phyloP scores from a whole-genome alignment of 2,888 invertebrate species.

The Heliconius cydno region DNA sequence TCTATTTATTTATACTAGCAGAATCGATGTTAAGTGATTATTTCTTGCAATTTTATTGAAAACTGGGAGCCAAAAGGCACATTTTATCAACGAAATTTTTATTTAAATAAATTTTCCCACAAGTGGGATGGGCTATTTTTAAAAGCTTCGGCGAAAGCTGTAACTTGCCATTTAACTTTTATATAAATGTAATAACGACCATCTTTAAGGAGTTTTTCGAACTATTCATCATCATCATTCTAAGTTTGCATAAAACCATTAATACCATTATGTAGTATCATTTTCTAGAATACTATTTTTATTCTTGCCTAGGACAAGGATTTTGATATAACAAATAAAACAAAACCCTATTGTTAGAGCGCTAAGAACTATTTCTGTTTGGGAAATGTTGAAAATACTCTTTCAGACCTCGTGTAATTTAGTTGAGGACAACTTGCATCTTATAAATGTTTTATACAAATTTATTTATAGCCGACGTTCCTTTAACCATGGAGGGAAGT shows the following conservation, averaged over 20 bases:
- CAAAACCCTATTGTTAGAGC: neutral
- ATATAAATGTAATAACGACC: conserved; percentile 36
- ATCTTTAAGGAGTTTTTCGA: conserved; percentile 13
- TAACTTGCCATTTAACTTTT: conserved; percentile 44
- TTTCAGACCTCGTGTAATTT: conserved; percentile 10
- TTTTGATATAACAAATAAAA: conserved; percentile 39
- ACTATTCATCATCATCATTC: conserved; percentile 35
- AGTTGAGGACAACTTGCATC: conserved; percentile 16
- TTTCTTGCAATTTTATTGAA: too few relatives aligned
- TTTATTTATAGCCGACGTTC: conserved; percentile 16
- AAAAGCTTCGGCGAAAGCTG: too few relatives aligned
- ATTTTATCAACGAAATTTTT: too few relatives aligned
- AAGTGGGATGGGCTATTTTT: too few relatives aligned
- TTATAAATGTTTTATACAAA: conserved; percentile 25
- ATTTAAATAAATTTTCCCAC: too few relatives aligned
- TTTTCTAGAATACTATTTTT: conserved; percentile 61
- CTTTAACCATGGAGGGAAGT: neutral
- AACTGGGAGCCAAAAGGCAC: too few relatives aligned
- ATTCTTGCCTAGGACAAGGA: conserved; percentile 58
- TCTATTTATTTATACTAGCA: too few relatives aligned
- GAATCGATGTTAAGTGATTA: too few relatives aligned
- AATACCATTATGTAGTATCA: conserved; percentile 44
- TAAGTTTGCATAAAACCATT: conserved; percentile 37
- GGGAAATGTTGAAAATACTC: neutral
- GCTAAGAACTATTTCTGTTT: neutral